Evolutionary conservation across 2,888 invertebrate species (phyloP).

Genomic region (Mythimna ferrago): DNA sequence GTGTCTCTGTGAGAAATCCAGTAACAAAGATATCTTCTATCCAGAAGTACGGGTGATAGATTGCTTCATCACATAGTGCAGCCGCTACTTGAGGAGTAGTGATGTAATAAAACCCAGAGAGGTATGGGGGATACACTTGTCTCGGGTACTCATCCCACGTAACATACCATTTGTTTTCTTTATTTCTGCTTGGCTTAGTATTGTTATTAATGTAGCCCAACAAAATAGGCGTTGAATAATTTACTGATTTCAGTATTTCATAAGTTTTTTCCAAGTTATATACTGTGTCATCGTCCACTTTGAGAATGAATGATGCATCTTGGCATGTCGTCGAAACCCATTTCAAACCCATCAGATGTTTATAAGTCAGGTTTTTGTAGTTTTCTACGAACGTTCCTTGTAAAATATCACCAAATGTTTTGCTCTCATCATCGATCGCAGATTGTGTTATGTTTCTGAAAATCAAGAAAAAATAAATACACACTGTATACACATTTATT

Average conservation of each 20-base stretch:
- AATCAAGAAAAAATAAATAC: too few species aligned
- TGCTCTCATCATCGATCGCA: slow-evolving; percentile 91
- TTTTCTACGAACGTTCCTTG: slow-evolving; percentile 95
- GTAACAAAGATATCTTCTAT: slow-evolving; percentile 97
- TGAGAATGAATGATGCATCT: slow-evolving; percentile 85
- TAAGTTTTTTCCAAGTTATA: slow-evolving; percentile 91
- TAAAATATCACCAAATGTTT: slow-evolving; percentile 92
- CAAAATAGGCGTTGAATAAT: slow-evolving; percentile 76
- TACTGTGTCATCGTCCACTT: slow-evolving; percentile 84
- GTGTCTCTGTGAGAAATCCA: slow-evolving; percentile 92
- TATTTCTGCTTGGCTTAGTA: slow-evolving; percentile 92
- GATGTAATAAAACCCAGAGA: slow-evolving; percentile 96
- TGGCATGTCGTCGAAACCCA: slow-evolving; percentile 93
- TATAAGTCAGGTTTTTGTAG: slow-evolving; percentile 95
- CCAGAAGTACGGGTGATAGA: slow-evolving; percentile 94
- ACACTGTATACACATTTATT: background rate
- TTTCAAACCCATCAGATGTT: slow-evolving; percentile 95
- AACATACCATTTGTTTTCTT: slow-evolving; percentile 95
- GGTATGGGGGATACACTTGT: slow-evolving; percentile 93
- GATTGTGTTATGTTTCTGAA: slow-evolving; percentile 87
- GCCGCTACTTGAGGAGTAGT: slow-evolving; percentile 92
- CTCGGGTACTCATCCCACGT: slow-evolving; percentile 91
- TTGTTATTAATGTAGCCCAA: slow-evolving; percentile 93
- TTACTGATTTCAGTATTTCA: slow-evolving; percentile 65
- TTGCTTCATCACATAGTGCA: slow-evolving; percentile 89